phyloP scores from a whole-genome alignment of 2,797 vertebrate genomes.

The Xiphorhynchus erythropygius region DNA sequence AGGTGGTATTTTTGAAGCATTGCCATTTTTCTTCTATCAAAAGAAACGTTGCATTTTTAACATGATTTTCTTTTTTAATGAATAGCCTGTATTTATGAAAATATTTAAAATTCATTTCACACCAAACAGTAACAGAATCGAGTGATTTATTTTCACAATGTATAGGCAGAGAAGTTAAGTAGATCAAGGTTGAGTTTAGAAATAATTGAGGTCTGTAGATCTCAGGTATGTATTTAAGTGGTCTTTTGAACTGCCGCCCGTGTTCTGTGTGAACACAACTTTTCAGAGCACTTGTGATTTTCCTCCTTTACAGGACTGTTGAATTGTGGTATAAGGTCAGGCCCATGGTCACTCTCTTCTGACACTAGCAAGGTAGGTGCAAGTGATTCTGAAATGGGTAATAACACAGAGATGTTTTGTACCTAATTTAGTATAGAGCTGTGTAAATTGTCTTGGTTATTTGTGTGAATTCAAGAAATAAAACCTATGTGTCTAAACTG shows the following conservation, averaged over 20 bases:
- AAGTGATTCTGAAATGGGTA: conserved; percentile 19
- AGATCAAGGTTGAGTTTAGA: conserved; percentile 20
- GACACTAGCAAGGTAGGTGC: neutral
- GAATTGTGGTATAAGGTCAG: conserved; percentile 20
- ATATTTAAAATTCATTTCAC: conserved; percentile 11
- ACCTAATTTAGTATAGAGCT: neutral
- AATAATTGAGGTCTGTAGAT: conserved; percentile 43
- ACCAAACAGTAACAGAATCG: neutral
- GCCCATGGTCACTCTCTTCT: neutral
- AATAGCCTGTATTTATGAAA: neutral
- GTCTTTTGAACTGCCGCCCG: conserved; percentile 36
- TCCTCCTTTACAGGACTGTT: neutral
- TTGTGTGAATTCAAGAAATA: conserved; percentile 28
- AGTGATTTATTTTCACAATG: conserved; percentile 27
- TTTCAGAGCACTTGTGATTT: conserved; percentile 48
- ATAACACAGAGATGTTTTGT: neutral
- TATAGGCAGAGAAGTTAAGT: conserved; percentile 7
- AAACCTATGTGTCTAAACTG: neutral
- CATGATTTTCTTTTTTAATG: neutral
- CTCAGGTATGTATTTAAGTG: conserved; percentile 36
- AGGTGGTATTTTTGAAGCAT: conserved; percentile 26
- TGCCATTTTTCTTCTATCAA: neutral
- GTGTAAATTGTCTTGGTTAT: neutral
- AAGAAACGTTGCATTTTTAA: conserved; percentile 10
- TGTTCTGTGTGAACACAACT: conserved; percentile 10